phyloP scores from a whole-genome alignment of 2,888 invertebrate species.

The Dynastes grantii region DNA sequence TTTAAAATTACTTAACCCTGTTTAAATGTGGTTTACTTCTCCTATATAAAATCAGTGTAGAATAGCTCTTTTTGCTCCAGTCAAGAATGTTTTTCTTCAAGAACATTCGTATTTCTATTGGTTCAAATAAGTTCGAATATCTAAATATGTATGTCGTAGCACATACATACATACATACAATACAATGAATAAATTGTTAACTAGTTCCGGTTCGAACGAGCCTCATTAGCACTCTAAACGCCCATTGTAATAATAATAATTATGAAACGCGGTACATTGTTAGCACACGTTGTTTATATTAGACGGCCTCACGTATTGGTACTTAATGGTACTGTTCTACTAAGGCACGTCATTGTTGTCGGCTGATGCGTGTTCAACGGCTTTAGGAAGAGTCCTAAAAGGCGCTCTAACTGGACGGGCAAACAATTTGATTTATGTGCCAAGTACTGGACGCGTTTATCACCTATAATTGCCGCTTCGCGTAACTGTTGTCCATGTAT shows the following conservation, averaged over 20 bases:
- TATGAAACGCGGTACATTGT: constrained; percentile 28
- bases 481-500: too few species aligned
- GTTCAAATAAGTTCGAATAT: too few species aligned
- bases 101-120: too few species aligned
- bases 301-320: constrained; percentile 26
- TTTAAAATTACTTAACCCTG: too few species aligned
- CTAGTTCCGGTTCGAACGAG: constrained; percentile 35
- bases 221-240: constrained; percentile 31
- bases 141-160: too few species aligned
- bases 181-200: constrained; percentile 9
- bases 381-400: constrained; percentile 32
- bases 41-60: too few species aligned
- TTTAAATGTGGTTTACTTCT: too few species aligned
- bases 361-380: constrained; percentile 14
- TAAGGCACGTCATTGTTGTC: not conserved
- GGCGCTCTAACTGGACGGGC: constrained; percentile 17
- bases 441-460: too few species aligned
- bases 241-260: constrained; percentile 34
- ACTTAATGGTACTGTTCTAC: constrained; percentile 23
- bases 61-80: too few species aligned
- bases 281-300: constrained; percentile 10
- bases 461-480: too few species aligned
- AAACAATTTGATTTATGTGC: constrained; percentile 34
- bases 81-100: too few species aligned
- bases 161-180: too few species aligned